Base-by-base conservation (phyloP, 2,888 invertebrate species). In the Pherbina coryleti region DNA sequence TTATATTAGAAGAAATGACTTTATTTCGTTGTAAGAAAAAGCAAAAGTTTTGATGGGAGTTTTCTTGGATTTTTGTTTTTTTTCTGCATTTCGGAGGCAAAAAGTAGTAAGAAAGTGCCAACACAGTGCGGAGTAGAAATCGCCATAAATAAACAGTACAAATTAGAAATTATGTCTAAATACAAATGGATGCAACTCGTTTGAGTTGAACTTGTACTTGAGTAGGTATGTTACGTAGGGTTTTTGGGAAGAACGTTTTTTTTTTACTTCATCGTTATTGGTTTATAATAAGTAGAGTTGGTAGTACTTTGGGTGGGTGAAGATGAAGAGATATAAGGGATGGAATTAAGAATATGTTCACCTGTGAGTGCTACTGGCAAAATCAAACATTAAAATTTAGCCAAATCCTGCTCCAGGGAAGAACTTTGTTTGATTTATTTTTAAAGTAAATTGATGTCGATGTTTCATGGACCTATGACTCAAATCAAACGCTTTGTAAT, bases 1-100 rank as follows among this genome's bases (percentile, higher is more conserved):
- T 88, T 89, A 86, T 86, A 88, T 88, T 88, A 88, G 86, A 89
- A 89, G 88, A 87, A 89, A 89, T 88, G 88, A 84, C 88, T 88
- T 86, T 88, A 88, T 88, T 88, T 88, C 86, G 87, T 85, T 82
- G 79, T 74, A 82, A 84, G 84, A 82, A 83, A 22, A 70, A 37
- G 82, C 79, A 81, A 86, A 82, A 84, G 83, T 83, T 85, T 85
- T 44, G 53, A 66, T 72, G 71, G 44, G 2, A 44, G 44, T 11
- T 73, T 62, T 69, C 53, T 60, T 79, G 62, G 34, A 78, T 72
- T 72, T 67, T 57, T 60, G 73, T 77, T 44, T 78, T 74, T 25
- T 69, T 70, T 37, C 69, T 70, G 78, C 75, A 76, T 80, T 81
- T 55, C 31, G 14, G 57, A 60, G 11, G 19, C 57, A 74, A 66